phyloP scores from a whole-genome alignment of 2,113 vertebrate species.

The Saccopteryx leptura region DNA sequence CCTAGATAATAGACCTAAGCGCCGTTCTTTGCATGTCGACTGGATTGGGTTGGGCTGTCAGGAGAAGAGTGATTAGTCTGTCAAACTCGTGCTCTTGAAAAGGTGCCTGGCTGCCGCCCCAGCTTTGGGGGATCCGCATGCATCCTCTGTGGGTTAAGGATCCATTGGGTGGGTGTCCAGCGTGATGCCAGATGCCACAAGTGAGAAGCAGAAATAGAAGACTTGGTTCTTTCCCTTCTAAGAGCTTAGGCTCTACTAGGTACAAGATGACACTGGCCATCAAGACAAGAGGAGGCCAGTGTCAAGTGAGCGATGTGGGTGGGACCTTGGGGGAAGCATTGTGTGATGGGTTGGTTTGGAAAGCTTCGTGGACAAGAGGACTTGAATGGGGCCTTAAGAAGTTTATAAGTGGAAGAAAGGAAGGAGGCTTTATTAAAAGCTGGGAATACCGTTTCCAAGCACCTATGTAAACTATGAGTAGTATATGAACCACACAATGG shows the following conservation, averaged over 20 bases:
- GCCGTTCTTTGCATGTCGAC: not conserved
- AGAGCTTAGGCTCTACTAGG: not conserved
- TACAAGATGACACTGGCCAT: not conserved
- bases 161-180: not conserved
- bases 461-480: not conserved
- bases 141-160: not conserved
- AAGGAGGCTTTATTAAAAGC: not conserved
- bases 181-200: not conserved
- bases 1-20: not conserved
- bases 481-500: not conserved
- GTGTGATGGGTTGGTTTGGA: not conserved
- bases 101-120: not conserved
- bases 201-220: not conserved
- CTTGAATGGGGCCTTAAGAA: not conserved
- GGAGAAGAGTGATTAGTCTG: not conserved
- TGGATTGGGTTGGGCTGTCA: not conserved
- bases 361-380: not conserved
- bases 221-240: not conserved
- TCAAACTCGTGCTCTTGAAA: not conserved
- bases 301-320: not conserved
- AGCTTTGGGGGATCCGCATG: not conserved
- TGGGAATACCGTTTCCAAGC: not conserved
- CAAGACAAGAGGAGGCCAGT: not conserved
- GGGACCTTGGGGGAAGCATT: fast-evolving
- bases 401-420: not conserved